Conservation (phyloP, 2,888 invertebrate species). For the Pardosa pseudoannulata region DNA sequence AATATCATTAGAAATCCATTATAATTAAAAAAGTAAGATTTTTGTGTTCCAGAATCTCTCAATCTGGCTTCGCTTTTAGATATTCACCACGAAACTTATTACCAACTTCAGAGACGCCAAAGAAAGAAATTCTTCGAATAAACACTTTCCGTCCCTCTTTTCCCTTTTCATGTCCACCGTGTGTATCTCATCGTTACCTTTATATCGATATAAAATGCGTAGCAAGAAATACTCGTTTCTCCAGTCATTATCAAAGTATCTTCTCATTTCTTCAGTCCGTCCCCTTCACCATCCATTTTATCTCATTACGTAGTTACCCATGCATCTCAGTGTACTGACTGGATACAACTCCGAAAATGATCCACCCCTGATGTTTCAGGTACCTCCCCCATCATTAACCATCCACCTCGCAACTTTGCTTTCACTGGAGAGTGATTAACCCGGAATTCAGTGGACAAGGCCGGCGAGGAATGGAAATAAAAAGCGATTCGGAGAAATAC, state of each 20-base stretch:
- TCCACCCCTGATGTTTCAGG: conserved; percentile 1
- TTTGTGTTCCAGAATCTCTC: too few relatives aligned
- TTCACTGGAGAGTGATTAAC: conserved; percentile 54
- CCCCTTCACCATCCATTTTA: conserved; percentile 9
- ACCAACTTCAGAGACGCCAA: too few relatives aligned
- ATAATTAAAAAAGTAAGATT: too few relatives aligned
- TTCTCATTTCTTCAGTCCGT: neutral
- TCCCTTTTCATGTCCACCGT: too few relatives aligned
- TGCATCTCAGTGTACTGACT: conserved; percentile 13
- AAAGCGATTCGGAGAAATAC: too few relatives aligned
- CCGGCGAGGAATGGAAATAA: neutral
- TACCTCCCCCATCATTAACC: conserved; percentile 37
- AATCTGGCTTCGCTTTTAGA: too few relatives aligned
- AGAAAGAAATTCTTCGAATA: too few relatives aligned
- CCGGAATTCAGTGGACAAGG: conserved; percentile 3
- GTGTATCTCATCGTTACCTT: too few relatives aligned
- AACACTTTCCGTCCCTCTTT: too few relatives aligned
- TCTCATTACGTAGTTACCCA: conserved; percentile 19
- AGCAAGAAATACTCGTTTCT: neutral
- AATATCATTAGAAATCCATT: too few relatives aligned
- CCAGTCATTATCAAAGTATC: neutral
- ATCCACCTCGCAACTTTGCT: conserved; percentile 35
- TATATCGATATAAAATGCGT: too few relatives aligned
- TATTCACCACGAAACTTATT: too few relatives aligned
- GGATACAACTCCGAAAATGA: conserved; percentile 18